These are phyloP conservation scores for Drosophila monieri DNA, from an alignment of 2,888 invertebrate genomes.

Conservation along the genomic window DNA sequence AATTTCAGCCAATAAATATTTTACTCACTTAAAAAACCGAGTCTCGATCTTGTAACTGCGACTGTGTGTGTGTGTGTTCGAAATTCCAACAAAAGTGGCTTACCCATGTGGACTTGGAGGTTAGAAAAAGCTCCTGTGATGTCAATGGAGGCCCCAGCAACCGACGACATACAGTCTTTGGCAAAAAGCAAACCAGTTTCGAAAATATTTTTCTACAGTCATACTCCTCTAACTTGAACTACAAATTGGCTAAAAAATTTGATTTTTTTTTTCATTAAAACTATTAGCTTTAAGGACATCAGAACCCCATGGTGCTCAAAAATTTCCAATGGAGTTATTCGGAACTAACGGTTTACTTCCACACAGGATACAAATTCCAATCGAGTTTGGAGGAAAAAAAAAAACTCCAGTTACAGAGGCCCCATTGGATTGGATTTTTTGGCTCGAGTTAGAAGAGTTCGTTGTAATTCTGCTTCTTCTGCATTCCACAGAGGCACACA, in stretches of 20 bases:
- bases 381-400: no score
- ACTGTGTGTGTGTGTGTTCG: constrained; percentile 10
- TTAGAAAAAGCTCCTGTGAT: constrained; percentile 64
- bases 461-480: constrained; percentile 37
- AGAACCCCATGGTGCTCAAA: no score
- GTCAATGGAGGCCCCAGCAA: constrained; percentile 56
- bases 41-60: constrained; percentile 61
- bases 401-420: not conserved
- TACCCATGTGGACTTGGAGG: constrained; percentile 68
- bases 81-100: constrained; percentile 62
- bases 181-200: constrained; percentile 62
- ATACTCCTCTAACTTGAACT: not conserved
- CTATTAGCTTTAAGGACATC: no score
- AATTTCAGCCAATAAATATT: constrained; percentile 76
- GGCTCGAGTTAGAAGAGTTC: constrained; percentile 28
- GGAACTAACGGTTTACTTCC: not conserved
- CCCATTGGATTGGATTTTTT: not conserved
- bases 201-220: constrained; percentile 55
- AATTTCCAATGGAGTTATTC: no score
- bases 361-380: not conserved
- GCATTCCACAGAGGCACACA: constrained; percentile 65
- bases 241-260: not conserved
- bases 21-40: constrained; percentile 56
- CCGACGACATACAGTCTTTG: constrained; percentile 58
- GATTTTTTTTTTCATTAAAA: no score